Evolutionary conservation across 2,888 invertebrate genomes (phyloP), one percentile per base, ranked within the genome.

Genomic region (Apodemia duryi): DNA sequence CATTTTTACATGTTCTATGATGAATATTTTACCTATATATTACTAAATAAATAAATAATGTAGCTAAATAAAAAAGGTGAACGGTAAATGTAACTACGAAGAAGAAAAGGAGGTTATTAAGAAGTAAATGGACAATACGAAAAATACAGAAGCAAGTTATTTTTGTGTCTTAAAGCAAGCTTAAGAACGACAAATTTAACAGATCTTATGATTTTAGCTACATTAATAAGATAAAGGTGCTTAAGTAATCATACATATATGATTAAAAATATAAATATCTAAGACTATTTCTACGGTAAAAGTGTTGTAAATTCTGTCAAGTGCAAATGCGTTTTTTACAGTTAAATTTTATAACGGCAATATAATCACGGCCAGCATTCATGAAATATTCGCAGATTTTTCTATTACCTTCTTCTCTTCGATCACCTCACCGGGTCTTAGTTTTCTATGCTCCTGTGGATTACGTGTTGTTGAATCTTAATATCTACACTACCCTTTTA

Each of bases 391-490:
- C 81, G 83, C 84, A 77, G 80, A 46, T 81, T 77, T 84, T 80
- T 78, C 81, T 85, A 84, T 96, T 96, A 98, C 97, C 97, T 97
- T 97, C 94, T 96, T 97, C 87, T 97, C 97, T 93, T 97, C 97
- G 92, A 97, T 92, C 92, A 97, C 96, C 94, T 98, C 97, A 92
- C 97, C 97, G 78, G 97, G 97, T 86, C 97, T 97, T 92, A 97
- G 96, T 95, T 97, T 96, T 93, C 96, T 96, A 95, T 95, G 94
- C 91, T 96, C 96, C 96, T 92, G 92, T 91, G 90, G 84, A 91
- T 91, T 91, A 87, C 79, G 87, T 84, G 87, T 91, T 89, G 84
- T 81, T 88, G 87, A 79, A 78, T 87, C 86, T 89, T 88, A 90
- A 83, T 88, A 88, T 83, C 78, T 80, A 82, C 82, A 82, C 76